Evolutionary conservation across 2,113 vertebrate species (phyloP).

Genomic region (Esox niger): DNA sequence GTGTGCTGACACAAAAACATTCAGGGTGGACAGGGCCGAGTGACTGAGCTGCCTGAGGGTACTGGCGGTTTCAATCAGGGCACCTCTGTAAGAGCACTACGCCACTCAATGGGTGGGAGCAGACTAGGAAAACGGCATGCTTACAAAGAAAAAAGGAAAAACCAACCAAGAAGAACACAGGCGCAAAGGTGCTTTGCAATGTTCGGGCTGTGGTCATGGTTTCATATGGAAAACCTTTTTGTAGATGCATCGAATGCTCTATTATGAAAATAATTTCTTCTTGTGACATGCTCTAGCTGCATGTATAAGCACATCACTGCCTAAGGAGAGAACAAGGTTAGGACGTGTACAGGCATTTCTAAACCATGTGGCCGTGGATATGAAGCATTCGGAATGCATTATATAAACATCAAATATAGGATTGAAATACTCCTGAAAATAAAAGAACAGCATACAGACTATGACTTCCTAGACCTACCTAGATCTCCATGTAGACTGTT

Average conservation of each 20-base stretch:
- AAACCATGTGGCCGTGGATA: constrained; percentile 12
- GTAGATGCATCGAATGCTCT: constrained; percentile 9
- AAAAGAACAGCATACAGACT: neutral
- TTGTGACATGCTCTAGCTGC: constrained; percentile 34
- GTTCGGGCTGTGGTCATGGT: neutral
- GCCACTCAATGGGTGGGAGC: constrained; percentile 45
- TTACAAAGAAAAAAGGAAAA: constrained; percentile 40
- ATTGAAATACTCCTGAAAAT: neutral
- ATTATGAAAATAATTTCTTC: constrained; percentile 12
- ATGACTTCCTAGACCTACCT: constrained; percentile 70
- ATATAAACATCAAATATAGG: neutral
- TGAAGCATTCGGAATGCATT: neutral
- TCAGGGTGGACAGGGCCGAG: constrained; percentile 50
- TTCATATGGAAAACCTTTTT: constrained; percentile 14
- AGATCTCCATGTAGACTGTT: constrained; percentile 85
- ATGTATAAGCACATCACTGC: constrained; percentile 32
- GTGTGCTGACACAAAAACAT: constrained; percentile 65
- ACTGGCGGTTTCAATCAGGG: constrained; percentile 36
- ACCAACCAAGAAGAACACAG: constrained; percentile 12
- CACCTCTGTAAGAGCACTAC: constrained; percentile 37
- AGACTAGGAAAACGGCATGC: constrained; percentile 28
- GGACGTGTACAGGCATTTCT: constrained; percentile 15
- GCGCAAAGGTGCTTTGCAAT: neutral
- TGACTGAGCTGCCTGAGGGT: constrained; percentile 41
- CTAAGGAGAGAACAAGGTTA: constrained; percentile 20